Evolutionary conservation across 1,140 invertebrate genomes (phyloP), one percentile per base, ranked within the genome.

Genomic region (Anagrus nilaparvatae): DNA sequence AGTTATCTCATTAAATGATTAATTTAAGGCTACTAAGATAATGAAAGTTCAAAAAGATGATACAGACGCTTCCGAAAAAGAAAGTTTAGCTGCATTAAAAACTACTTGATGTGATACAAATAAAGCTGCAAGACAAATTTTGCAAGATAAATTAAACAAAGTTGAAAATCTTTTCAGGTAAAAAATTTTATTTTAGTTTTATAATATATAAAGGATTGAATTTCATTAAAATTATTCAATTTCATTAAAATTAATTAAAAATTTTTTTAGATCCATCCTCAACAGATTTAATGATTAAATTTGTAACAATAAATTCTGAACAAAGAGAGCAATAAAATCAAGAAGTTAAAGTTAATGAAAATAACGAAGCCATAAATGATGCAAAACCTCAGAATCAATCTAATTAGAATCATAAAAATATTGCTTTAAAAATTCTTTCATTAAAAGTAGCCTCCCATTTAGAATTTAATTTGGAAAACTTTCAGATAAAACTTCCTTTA

Each of bases 371-470:
- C 48, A 59, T 4, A 67, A 77, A 56, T 65, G 65, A 65, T 18
- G 20, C 18, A 13, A 66, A 60, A 32, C 36, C 42, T 44, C 63
- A 42, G 24, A 47, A 24, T 21, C 39, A 24, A 28, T 59, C n/a
- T 52, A 73, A 63, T 45, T 60, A 59, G 64, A 51, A 64, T 16
- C 50, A 70, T 55, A 64, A 76, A 69, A 61, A 67, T 69, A 55
- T 82, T 31, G 87, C 85, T 6, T 61, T 94, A 2, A 90, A 89
- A 68, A 79, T 91, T 44, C 65, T 94, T 10, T 81, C 86, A 2
- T 59, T 94, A 0, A 93, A 91, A 75, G 79, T 91, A n/a, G 84
- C 84, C 21, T 78, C 88, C 1, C 78, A 75, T 63, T 67, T 92
- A 7, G 79, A 82, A 59, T 95, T 88, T 87, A 81, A 92, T 65